These are phyloP conservation scores for Phragmatobia fuliginosa DNA, from an alignment of 2,888 invertebrate genomes.

Conservation along the genomic window DNA sequence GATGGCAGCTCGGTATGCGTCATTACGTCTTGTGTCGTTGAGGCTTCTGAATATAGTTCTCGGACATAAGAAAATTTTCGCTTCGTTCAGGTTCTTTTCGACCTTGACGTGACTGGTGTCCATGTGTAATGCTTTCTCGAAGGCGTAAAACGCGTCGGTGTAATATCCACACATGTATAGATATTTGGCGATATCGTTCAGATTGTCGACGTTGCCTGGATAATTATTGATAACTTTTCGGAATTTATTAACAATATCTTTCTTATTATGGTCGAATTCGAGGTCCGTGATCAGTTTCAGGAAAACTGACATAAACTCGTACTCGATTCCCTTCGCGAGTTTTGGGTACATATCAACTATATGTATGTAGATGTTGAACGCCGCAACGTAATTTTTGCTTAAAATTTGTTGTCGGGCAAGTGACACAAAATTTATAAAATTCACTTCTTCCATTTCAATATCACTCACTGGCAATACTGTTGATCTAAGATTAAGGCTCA, in stretches of 20 bases:
- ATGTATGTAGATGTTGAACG: conserved; percentile 15
- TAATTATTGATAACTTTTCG: conserved; percentile 26
- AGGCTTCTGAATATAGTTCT: conserved; percentile 25
- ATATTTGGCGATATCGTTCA: conserved; percentile 33
- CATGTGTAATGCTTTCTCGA: conserved; percentile 76
- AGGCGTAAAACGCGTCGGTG: conserved; percentile 80
- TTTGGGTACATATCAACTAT: conserved; percentile 28
- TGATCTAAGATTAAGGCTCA: neutral
- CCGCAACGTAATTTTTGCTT: conserved; percentile 16
- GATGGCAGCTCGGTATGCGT: conserved; percentile 40
- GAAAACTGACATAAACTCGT: conserved; percentile 27
- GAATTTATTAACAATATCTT: conserved; percentile 34
- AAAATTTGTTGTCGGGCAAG: conserved; percentile 23
- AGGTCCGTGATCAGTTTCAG: conserved; percentile 28
- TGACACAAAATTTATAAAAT: conserved; percentile 12
- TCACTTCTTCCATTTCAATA: conserved; percentile 16
- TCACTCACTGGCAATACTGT: neutral
- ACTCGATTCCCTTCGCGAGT: conserved; percentile 11
- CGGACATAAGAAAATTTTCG: conserved; percentile 29
- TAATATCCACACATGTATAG: conserved; percentile 65
- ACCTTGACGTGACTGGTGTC: conserved; percentile 74
- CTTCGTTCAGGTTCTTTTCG: conserved; percentile 40
- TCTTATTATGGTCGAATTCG: conserved; percentile 10
- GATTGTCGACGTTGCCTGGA: conserved; percentile 21
- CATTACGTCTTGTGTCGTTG: conserved; percentile 35